phyloP scores from a whole-genome alignment of 2,888 invertebrate genomes.

The Pyrochroa serraticornis region DNA sequence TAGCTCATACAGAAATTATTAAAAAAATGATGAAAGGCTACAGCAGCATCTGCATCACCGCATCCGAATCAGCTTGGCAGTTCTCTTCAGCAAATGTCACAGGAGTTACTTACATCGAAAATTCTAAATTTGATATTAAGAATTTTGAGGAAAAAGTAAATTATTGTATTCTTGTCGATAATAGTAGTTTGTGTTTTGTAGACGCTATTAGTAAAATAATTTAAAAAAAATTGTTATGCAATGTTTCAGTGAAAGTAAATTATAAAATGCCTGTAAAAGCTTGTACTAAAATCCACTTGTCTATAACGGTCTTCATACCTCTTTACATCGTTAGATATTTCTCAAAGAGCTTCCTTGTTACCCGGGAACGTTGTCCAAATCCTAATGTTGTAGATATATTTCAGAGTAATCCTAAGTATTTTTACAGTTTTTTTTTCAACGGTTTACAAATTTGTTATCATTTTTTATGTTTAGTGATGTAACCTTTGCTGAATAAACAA shows the following conservation, averaged over 20 bases:
- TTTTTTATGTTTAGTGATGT: constrained; percentile 10
- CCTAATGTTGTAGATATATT: constrained; percentile 10
- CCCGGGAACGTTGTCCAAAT: constrained; percentile 3
- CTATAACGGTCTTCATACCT: constrained; percentile 6
- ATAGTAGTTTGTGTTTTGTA: constrained; percentile 8
- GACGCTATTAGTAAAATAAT: constrained; percentile 15
- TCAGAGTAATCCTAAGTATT: constrained; percentile 10
- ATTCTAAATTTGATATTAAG: constrained; percentile 5
- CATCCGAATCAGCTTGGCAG: constrained; percentile 4
- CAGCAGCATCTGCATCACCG: constrained; percentile 6
- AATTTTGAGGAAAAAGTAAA: constrained; percentile 6
- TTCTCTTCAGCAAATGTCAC: constrained; percentile 3
- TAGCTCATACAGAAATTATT: constrained; percentile 9
- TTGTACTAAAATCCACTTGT: constrained; percentile 12
- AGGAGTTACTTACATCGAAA: constrained; percentile 12
- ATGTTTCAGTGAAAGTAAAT: constrained; percentile 9
- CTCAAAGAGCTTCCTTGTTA: constrained; percentile 9
- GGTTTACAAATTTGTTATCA: too few relatives aligned
- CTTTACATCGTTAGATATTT: constrained; percentile 12
- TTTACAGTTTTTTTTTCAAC: constrained; percentile 2
- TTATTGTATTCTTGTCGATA: constrained; percentile 9
- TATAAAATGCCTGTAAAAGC: constrained; percentile 10
- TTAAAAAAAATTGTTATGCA: constrained; percentile 11
- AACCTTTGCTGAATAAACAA: constrained; percentile 10
- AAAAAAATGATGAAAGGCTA: constrained; percentile 11